Base-by-base conservation (phyloP, 2,797 vertebrate genomes). In the Hirundo rustica region DNA sequence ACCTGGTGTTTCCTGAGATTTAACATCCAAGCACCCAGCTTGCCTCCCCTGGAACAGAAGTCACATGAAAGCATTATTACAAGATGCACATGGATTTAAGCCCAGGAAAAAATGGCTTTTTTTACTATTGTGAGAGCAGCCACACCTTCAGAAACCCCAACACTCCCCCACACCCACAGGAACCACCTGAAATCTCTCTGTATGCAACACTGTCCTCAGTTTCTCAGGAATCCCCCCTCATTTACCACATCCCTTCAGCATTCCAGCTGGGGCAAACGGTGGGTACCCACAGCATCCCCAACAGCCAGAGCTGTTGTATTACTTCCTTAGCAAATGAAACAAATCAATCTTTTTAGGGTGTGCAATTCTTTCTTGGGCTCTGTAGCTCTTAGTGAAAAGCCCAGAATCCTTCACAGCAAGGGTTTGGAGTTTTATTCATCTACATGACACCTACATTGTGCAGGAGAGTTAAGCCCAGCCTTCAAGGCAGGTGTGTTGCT, bases 11-110 rank as follows among this genome's bases (percentile, higher is more conserved):
- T 77, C 68, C 91, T 65, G 61, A 74, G 64, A 42, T 82, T 91
- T 61, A 57, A 67, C 18, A 77, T 4, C 84, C 67, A 7, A 3
- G 53, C 62, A 65, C 55, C 51, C 71, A 83, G 75, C 65, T 22
- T 62, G 57, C 61, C 57, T n/a, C 32, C 55, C 78, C 36, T 22
- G 14, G 18, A 74, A 53, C 61, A 83, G 25, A 25, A 30, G 83
- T 84, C 92, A 95, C 73, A 66, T 75, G 79, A 71, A 68, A 68
- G 72, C 50, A 61, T 57, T 64, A 85, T 21, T 74, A 66, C 62
- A 88, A 81, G 83, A 86, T 62, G 54, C 58, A 89, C 16, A 16
- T 18, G 82, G 66, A 93, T 89, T 89, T 93, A 92, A 47, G 30
- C 42, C 54, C 50, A 50, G 67, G 23, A 19, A 89, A 70, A 91